Base-by-base conservation (phyloP, 2,888 invertebrate species). In the Anticlea derivata region DNA sequence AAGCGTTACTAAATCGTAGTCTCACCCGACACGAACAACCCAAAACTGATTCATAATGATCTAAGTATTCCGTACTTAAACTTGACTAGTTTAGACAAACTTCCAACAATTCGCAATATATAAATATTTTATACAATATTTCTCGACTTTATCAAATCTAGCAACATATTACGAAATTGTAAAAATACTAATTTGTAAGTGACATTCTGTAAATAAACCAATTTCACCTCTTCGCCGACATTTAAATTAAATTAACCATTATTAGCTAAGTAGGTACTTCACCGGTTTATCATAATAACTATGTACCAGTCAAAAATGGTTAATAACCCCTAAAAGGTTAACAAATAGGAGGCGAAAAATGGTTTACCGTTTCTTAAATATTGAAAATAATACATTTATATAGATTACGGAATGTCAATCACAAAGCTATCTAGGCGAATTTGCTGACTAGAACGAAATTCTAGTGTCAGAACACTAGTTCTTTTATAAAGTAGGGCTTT, bases 101-200 rank as follows among this genome's bases (percentile, higher is more conserved):
- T 44, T 53, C 35, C 48, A 53, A 53, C 53, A 53, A 48, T 17
- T 53, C 44, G 53, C 53, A 39, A 53, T 53, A 43, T 50, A 61
- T 61, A 58, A 47, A 51, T 53, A 59, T 63, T 57, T 63, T 61
- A 73, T 73, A 70, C 72, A 76, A 65, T 65, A 70, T 66, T 63
- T 40, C 58, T 61, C 50, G 60, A 63, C 60, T 55, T 64, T 57
- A 66, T 65, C 64, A 61, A 66, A 70, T 50, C 50, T 66, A 69
- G 75, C 75, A 73, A 75, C 74, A 62, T 50, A 70, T 63, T 65
- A 50, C 46, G 57, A 66, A 66, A 66, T 50, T 63, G 61, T 66
- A 68, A 61, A 73, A 70, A 63, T 61, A 58, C 61, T 69, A 60
- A 65, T n/a, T 39, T 61, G 59, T 57, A 55, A 51, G 44, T 60